These are phyloP conservation scores for Jacana jacana DNA, from an alignment of 2,113 vertebrate genomes.

Conservation along the genomic window DNA sequence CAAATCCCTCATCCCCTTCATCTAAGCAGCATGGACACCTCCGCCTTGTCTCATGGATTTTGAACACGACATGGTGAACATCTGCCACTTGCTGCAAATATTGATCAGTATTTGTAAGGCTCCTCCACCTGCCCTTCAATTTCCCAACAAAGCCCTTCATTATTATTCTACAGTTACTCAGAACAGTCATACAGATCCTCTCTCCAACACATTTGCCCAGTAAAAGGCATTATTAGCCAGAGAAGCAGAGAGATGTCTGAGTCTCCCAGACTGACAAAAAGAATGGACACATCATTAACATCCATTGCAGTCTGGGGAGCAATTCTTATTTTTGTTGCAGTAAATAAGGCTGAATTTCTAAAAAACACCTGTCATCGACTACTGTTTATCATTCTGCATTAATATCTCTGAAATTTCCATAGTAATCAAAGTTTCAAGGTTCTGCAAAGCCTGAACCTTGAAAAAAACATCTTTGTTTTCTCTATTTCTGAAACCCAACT, in stretches of 20 bases:
- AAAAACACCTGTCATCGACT: background rate
- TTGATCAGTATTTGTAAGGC: background rate
- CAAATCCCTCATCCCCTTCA: background rate
- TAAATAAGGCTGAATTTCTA: background rate
- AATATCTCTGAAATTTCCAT: background rate
- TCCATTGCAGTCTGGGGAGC: background rate
- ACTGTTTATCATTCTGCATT: background rate
- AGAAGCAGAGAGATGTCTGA: background rate
- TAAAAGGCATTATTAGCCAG: background rate
- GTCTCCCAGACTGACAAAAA: background rate
- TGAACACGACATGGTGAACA: background rate
- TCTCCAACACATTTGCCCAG: background rate
- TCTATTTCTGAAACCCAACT: background rate
- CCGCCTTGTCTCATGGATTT: background rate
- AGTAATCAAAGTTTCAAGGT: background rate
- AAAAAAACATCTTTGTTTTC: background rate
- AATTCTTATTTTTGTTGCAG: background rate
- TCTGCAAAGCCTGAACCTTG: background rate
- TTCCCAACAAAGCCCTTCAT: constrained; percentile 9
- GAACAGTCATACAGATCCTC: background rate
- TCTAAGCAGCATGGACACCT: background rate
- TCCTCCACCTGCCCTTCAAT: constrained; percentile 11
- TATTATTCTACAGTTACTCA: constrained; percentile 10
- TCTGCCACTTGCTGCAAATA: background rate
- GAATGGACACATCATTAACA: background rate